Evolutionary conservation across 2,888 invertebrate species (phyloP).

Genomic region (Aspidiotus destructor): DNA sequence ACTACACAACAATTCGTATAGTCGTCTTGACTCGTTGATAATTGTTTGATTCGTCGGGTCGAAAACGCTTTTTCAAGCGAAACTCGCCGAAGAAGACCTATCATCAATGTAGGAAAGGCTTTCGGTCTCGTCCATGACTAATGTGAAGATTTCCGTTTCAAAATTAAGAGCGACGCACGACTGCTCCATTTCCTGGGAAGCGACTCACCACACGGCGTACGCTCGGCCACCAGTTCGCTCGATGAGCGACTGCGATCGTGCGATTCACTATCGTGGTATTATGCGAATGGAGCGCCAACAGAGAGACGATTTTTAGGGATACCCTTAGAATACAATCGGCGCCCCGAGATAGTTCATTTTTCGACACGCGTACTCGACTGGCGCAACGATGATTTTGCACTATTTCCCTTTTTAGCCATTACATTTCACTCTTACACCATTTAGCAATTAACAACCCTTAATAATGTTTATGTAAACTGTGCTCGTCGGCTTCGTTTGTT

Average conservation of each 20-base stretch:
- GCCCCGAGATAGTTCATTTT: constrained; percentile 5
- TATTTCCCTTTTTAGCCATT: constrained; percentile 29
- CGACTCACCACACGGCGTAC: constrained; percentile 19
- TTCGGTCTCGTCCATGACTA: constrained; percentile 25
- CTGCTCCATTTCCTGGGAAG: constrained; percentile 26
- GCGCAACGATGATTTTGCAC: constrained; percentile 25
- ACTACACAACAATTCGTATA: not conserved
- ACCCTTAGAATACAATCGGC: not conserved
- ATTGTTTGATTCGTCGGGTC: constrained; percentile 24
- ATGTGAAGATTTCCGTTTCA: constrained; percentile 31
- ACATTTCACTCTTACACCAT: constrained; percentile 34
- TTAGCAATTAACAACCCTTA: constrained; percentile 34
- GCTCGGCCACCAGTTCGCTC: constrained; percentile 27
- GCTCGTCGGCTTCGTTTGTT: constrained; percentile 16
- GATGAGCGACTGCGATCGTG: constrained; percentile 10
- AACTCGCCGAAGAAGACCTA: too few species aligned
- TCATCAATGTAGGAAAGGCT: too few species aligned
- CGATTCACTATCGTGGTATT: constrained; percentile 14
- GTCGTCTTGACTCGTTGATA: constrained; percentile 14
- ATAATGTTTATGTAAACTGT: constrained; percentile 33
- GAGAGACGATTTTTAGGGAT: constrained; percentile 1
- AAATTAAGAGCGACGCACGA: constrained; percentile 30
- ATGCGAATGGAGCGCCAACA: constrained; percentile 4
- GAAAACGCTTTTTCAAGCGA: not conserved
- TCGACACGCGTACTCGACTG: constrained; percentile 30